Percentiles rank a stretch among this genome's conserved stretches.
phyloP scores from a whole-genome alignment of 2,888 invertebrate genomes.

The Lycaena phlaeas region DNA sequence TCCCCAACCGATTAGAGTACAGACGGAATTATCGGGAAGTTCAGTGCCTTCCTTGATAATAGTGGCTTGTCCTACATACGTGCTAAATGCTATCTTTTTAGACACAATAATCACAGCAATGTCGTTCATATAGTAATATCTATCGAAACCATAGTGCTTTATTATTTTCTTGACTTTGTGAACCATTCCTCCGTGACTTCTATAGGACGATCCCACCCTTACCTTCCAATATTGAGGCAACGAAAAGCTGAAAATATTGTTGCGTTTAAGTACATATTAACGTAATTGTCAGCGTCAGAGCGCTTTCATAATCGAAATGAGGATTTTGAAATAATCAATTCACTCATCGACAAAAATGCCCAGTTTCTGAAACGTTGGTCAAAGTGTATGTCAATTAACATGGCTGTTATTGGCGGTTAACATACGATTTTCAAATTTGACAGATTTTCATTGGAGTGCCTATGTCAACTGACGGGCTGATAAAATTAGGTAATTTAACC shows the following conservation, averaged over 20 bases:
- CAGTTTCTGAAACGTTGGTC: too few species aligned
- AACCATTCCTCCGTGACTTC: constrained; percentile 42
- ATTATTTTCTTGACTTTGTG: constrained; percentile 47
- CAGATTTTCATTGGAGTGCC: too few species aligned
- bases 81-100: constrained; percentile 35
- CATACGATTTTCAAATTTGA: too few species aligned
- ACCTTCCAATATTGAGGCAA: constrained; percentile 48
- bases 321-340: too few species aligned
- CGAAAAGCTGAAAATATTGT: constrained; percentile 38
- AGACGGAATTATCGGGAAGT: constrained; percentile 36
- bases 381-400: too few species aligned
- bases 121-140: constrained; percentile 47
- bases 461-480: too few species aligned
- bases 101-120: constrained; percentile 44
- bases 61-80: constrained; percentile 46
- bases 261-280: too few species aligned
- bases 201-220: constrained; percentile 52
- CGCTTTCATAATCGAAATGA: too few species aligned
- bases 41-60: constrained; percentile 46
- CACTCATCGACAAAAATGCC: too few species aligned
- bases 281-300: too few species aligned
- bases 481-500: too few species aligned
- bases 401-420: too few species aligned
- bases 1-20: constrained; percentile 56
- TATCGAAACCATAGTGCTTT: constrained; percentile 43